phyloP scores from a whole-genome alignment of 2,797 vertebrate species.

The Propithecus perrieri region DNA sequence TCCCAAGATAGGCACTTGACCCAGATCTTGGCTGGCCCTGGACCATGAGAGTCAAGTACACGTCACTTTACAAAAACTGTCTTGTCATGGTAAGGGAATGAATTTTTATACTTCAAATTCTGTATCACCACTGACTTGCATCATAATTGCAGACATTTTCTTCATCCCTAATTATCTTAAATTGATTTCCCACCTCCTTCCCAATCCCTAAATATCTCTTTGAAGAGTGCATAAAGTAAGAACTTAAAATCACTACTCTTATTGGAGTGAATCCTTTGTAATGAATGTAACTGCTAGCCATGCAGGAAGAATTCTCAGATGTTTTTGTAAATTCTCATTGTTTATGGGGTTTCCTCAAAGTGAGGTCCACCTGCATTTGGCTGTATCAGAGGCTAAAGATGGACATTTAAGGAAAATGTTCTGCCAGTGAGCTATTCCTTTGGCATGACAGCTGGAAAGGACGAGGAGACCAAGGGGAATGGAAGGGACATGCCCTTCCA shows the following conservation, averaged over 20 bases:
- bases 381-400: slow-evolving; percentile 17
- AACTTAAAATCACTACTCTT: slow-evolving; percentile 25
- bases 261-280: background rate
- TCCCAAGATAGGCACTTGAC: background rate
- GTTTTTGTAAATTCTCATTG: slow-evolving; percentile 32
- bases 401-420: background rate
- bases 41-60: background rate
- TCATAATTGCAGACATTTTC: slow-evolving; percentile 16
- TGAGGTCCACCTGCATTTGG: background rate
- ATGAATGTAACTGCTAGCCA: background rate
- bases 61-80: background rate
- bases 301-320: background rate
- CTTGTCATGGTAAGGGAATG: background rate
- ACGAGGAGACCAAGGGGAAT: background rate
- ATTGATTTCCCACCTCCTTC: background rate
- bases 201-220: background rate
- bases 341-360: slow-evolving; percentile 6
- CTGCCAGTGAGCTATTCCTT: slow-evolving; percentile 23
- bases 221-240: background rate
- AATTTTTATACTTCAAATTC: slow-evolving; percentile 23
- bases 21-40: slow-evolving; percentile 22
- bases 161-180: slow-evolving; percentile 12
- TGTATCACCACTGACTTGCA: background rate
- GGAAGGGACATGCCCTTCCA: background rate
- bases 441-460: background rate